Conservation (phyloP, 2,888 invertebrate species). For the Eupithecia abbreviata region DNA sequence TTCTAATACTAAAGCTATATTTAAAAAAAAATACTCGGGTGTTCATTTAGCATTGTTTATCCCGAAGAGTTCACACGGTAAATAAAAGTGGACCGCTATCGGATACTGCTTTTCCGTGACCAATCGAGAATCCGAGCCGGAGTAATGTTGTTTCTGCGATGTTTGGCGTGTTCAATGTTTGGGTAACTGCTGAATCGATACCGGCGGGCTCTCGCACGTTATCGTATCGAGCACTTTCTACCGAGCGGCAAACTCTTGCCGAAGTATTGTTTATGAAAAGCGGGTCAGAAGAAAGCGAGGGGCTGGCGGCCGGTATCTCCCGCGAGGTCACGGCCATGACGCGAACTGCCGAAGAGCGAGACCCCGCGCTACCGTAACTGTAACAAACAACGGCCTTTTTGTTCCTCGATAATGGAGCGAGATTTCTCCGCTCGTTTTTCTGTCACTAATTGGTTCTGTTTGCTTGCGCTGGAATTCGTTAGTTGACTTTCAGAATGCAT, state of each 20-base stretch:
- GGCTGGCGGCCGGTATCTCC: slow-evolving; percentile 76
- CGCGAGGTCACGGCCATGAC: slow-evolving; percentile 78
- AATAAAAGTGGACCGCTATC: slow-evolving; percentile 53
- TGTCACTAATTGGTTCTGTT: slow-evolving; percentile 64
- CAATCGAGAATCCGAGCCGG: slow-evolving; percentile 52
- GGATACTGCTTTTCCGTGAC: slow-evolving; percentile 55
- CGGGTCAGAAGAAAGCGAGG: slow-evolving; percentile 82
- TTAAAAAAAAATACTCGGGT: slow-evolving; percentile 7
- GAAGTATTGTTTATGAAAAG: slow-evolving; percentile 83
- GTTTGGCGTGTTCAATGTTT: slow-evolving; percentile 48
- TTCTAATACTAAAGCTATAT: slow-evolving; percentile 32
- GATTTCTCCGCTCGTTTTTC: slow-evolving; percentile 71
- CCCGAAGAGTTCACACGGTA: slow-evolving; percentile 55
- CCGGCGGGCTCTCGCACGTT: slow-evolving; percentile 62
- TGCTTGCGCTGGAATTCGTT: slow-evolving; percentile 49
- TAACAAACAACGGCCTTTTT: slow-evolving; percentile 61
- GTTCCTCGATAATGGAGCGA: slow-evolving; percentile 63
- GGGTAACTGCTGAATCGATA: slow-evolving; percentile 59
- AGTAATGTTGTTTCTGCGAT: slow-evolving; percentile 46
- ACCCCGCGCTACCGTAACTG: slow-evolving; percentile 61
- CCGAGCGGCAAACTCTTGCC: slow-evolving; percentile 65
- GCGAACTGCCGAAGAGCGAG: slow-evolving; percentile 61
- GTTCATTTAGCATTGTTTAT: slow-evolving; percentile 43
- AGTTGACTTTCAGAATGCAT: slow-evolving; percentile 53
- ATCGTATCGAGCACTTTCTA: slow-evolving; percentile 80